Evolutionary conservation across 2,888 invertebrate genomes (phyloP).

Genomic region (Miltochrista miniata): DNA sequence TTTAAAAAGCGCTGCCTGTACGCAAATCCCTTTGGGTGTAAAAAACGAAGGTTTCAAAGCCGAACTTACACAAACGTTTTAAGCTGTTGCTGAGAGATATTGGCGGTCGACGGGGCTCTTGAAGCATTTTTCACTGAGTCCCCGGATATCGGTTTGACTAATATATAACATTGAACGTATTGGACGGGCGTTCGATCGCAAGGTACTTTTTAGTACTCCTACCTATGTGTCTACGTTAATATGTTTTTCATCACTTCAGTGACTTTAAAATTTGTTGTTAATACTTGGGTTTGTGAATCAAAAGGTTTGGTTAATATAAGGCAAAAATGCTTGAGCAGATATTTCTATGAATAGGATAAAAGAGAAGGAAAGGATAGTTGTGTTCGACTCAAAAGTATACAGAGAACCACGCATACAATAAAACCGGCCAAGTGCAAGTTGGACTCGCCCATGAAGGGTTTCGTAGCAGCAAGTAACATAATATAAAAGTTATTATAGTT

Average conservation of each 20-base stretch:
- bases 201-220: conserved; percentile 34
- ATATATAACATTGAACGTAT: conserved; percentile 58
- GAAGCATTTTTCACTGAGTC: conserved; percentile 60
- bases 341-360: too few species aligned
- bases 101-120: conserved; percentile 58
- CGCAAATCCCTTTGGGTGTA: conserved; percentile 56
- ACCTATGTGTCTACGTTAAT: conserved; percentile 38
- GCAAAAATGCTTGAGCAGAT: too few species aligned
- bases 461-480: too few species aligned
- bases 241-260: conserved; percentile 25
- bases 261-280: conserved; percentile 25
- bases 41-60: conserved; percentile 62
- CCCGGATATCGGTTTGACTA: conserved; percentile 57
- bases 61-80: conserved; percentile 62
- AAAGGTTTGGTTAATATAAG: too few species aligned
- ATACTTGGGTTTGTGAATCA: too few species aligned
- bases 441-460: too few species aligned
- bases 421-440: too few species aligned
- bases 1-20: conserved; percentile 45
- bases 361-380: too few species aligned
- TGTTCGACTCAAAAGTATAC: too few species aligned
- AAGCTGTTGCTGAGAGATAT: conserved; percentile 66
- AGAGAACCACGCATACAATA: too few species aligned
- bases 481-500: too few species aligned
- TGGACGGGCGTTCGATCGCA: conserved; percentile 39